phyloP scores from a whole-genome alignment of 2,797 vertebrate genomes.

The Melanotaenia trifasciata region DNA sequence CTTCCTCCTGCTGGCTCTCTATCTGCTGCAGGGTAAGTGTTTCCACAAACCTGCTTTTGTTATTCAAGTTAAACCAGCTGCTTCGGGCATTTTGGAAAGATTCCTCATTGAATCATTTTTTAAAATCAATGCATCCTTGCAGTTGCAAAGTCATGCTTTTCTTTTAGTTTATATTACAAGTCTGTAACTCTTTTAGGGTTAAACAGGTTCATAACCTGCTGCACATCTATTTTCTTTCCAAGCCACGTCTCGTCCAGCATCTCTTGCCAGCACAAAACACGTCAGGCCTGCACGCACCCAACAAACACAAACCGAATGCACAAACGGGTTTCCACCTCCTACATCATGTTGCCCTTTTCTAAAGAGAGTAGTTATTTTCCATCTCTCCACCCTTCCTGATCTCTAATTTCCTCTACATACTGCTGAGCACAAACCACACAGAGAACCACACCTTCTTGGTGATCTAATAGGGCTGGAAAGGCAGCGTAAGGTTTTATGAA shows the following conservation, averaged over 20 bases:
- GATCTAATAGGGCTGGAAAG: background rate
- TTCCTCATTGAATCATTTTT: background rate
- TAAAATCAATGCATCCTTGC: background rate
- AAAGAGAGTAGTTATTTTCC: conserved; percentile 29
- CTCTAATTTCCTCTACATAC: conserved; percentile 14
- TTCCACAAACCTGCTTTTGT: background rate
- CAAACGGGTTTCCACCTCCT: conserved; percentile 38
- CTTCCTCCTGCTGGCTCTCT: conserved; percentile 92
- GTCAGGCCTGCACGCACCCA: background rate
- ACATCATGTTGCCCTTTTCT: conserved; percentile 9
- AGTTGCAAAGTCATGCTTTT: background rate
- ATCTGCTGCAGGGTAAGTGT: conserved; percentile 93
- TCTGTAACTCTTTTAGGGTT: background rate
- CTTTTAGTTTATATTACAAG: background rate
- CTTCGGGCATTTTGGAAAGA: background rate
- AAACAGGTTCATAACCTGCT: background rate
- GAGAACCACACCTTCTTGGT: conserved; percentile 1
- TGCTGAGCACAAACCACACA: background rate
- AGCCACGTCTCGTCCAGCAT: background rate
- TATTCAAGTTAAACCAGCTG: no score
- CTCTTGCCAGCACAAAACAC: background rate
- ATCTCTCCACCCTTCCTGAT: conserved; percentile 49
- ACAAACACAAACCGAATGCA: conserved; percentile 18
- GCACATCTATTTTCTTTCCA: conserved; percentile 3
- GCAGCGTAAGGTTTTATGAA: background rate